These are phyloP conservation scores for Echinometra lucunter DNA, from an alignment of 53 echinoderm and acorn worm species.

Conservation along the genomic window DNA sequence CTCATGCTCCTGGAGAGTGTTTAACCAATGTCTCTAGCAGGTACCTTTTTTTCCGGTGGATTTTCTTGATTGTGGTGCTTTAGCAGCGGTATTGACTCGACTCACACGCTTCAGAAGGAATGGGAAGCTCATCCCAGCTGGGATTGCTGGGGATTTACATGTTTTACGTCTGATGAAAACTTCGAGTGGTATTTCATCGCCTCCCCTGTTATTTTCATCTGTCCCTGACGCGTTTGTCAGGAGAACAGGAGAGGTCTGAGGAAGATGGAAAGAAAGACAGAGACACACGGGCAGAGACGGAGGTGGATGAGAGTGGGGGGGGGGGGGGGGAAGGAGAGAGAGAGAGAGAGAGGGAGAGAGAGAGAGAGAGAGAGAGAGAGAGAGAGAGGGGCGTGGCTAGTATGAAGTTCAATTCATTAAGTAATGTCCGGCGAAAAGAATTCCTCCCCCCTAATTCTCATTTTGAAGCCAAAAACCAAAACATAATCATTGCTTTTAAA, in stretches of 20 bases:
- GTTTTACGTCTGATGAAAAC: neutral
- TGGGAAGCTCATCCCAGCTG: neutral
- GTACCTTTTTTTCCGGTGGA: neutral
- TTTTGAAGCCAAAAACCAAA: no score
- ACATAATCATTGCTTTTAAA: no score
- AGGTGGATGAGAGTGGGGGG: no score
- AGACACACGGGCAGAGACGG: no score
- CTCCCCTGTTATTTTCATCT: neutral
- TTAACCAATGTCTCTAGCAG: no score
- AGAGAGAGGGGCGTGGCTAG: no score
- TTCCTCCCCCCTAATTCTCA: no score
- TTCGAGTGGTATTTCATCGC: neutral
- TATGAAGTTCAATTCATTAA: no score
- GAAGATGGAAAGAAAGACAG: neutral
- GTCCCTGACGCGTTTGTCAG: neutral
- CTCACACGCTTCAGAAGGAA: neutral
- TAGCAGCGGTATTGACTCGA: neutral
- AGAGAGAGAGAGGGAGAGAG: neutral
- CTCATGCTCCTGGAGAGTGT: no score
- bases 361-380: no score
- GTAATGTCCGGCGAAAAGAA: neutral
- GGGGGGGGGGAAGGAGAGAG: neutral
- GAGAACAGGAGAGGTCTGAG: neutral
- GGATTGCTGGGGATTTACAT: neutral
- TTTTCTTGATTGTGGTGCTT: neutral